Evolutionary conservation across 2,888 invertebrate genomes (phyloP).

Genomic region (Carpatolechia fugitivella): DNA sequence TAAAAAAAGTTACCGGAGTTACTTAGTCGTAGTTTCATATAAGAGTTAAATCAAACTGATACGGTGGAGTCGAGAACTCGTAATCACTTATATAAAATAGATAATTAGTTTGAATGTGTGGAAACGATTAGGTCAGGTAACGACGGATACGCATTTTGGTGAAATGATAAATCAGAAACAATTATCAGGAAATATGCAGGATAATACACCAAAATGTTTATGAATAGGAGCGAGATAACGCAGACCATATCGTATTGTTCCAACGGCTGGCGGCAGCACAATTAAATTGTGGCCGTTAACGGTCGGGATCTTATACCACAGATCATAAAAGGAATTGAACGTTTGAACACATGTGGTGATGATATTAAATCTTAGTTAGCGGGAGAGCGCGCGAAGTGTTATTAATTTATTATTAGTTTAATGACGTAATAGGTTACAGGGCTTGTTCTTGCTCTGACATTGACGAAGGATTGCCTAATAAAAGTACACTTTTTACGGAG

Average conservation of each 20-base stretch:
- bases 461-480: neutral
- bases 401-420: neutral
- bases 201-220: neutral
- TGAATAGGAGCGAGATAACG: neutral
- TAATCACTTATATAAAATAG: no score
- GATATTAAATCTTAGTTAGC: neutral
- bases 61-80: no score
- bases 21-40: neutral
- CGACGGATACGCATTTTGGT: neutral
- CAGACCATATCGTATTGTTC: slow-evolving; percentile 8
- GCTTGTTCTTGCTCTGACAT: neutral
- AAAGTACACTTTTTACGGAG: neutral
- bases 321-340: slow-evolving; percentile 9
- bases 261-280: slow-evolving; percentile 24
- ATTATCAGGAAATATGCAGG: neutral
- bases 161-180: neutral
- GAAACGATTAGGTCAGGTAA: neutral
- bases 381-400: neutral
- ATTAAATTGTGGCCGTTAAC: slow-evolving; percentile 42
- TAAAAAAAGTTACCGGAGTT: neutral
- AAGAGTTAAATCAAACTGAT: neutral
- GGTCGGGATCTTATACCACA: slow-evolving; percentile 24
- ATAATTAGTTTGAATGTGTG: no score
- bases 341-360: neutral
- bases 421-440: neutral